Evolutionary conservation across 2,888 invertebrate genomes (phyloP).

Genomic region (Chrysolina haemoptera): DNA sequence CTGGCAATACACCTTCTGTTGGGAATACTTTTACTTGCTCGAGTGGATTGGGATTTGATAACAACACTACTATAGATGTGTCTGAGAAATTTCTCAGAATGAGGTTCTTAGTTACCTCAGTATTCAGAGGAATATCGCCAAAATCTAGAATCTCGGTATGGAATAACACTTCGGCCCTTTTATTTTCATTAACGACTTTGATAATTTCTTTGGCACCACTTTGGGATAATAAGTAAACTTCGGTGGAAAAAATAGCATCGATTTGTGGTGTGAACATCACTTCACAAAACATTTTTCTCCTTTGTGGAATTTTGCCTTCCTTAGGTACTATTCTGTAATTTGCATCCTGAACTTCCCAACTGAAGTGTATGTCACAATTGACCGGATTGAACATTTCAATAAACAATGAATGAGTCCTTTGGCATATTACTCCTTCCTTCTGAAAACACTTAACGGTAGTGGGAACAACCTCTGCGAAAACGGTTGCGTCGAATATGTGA

Average conservation of each 20-base stretch:
- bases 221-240: conserved; percentile 63
- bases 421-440: conserved; percentile 61
- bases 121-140: conserved; percentile 66
- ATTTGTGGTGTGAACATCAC: conserved; percentile 64
- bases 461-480: conserved; percentile 67
- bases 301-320: conserved; percentile 72
- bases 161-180: conserved; percentile 46
- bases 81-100: conserved; percentile 55
- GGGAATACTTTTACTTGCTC: conserved; percentile 57
- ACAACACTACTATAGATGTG: conserved; percentile 47
- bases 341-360: conserved; percentile 71
- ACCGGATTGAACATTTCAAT: conserved; percentile 73
- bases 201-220: conserved; percentile 59
- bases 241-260: conserved; percentile 54
- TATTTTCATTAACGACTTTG: conserved; percentile 36
- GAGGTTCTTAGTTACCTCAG: conserved; percentile 52
- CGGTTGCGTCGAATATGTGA: conserved; percentile 66
- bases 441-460: conserved; percentile 62
- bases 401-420: conserved; percentile 66
- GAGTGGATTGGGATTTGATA: conserved; percentile 51
- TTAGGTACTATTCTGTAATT: conserved; percentile 71
- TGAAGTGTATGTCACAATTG: conserved; percentile 71
- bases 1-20: conserved; percentile 51
- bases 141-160: conserved; percentile 55
- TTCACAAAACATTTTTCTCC: conserved; percentile 70